A percentile compares a stretch with the other conserved stretches of the same genome.
Evolutionary conservation across 2,797 vertebrate genomes (phyloP).

Genomic region (Ctenopoma multispine): DNA sequence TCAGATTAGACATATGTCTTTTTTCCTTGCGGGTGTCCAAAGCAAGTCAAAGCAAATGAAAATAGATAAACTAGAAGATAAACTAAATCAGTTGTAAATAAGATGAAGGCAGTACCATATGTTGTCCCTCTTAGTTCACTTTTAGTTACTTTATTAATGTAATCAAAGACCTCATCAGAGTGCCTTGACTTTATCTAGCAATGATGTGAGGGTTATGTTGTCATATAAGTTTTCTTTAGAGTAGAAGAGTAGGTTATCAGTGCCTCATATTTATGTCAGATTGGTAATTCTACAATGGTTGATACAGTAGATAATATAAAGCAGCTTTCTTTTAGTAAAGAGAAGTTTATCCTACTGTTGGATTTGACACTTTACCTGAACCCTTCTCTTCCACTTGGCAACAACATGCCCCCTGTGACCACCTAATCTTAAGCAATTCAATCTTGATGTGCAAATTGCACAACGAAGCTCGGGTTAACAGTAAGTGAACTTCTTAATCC

Average conservation of each 20-base stretch:
- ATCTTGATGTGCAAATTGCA: constrained; percentile 71
- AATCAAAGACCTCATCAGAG: constrained; percentile 3
- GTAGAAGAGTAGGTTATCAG: not conserved
- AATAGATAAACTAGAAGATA: not conserved
- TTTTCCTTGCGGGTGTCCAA: constrained; percentile 6
- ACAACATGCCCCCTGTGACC: constrained; percentile 43
- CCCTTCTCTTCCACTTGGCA: constrained; percentile 29
- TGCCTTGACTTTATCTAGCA: not conserved
- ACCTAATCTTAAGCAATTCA: constrained; percentile 66
- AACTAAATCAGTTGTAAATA: constrained; percentile 1
- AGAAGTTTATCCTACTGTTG: constrained; percentile 4
- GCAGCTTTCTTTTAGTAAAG: not conserved
- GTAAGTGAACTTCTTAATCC: constrained; percentile 78
- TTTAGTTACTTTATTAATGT: not conserved
- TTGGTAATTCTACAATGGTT: too few species aligned
- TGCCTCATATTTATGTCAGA: not conserved
- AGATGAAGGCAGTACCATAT: not conserved
- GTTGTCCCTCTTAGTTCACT: not conserved
- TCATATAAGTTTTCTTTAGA: not conserved
- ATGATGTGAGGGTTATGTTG: not conserved
- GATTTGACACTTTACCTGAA: constrained; percentile 11
- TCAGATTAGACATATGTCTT: constrained; percentile 38
- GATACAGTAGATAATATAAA: constrained; percentile 4
- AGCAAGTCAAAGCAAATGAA: constrained; percentile 3
- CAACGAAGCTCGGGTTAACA: constrained; percentile 71